Base-by-base conservation (phyloP, 2,888 invertebrate genomes). In the Stenurella melanura region DNA sequence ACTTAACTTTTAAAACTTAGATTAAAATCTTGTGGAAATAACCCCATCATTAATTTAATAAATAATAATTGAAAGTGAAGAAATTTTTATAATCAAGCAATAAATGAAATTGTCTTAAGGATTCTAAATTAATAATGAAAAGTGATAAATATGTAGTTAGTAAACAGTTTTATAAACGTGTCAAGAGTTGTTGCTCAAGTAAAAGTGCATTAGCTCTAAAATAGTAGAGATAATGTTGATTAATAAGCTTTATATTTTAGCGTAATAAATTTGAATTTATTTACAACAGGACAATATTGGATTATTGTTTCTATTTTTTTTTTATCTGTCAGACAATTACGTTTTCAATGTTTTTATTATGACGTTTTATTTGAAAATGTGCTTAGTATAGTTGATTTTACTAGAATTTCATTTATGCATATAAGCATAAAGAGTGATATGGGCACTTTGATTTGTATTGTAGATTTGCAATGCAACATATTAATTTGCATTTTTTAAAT, bases 401-500 rank as follows among this genome's bases (percentile, higher is more conserved):
- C n/a, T 68, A 38, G 69, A 69, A 64, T 64, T 50, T 67, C n/a
- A 30, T 67, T 67, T 54, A 42, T 58, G 72, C 69, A 70, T 66
- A 56, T 78, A 73, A 71, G 78, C 64, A 73, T 80, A 75, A 68
- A 79, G 85, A 85, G 86, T 86, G 87, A 87, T 85, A 80, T 87
- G 87, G 85, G 86, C 87, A 85, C 83, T 86, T 86, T 84, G 80
- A 50, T 50, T 50, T 83, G 82, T 61, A 83, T 84, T 78, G 73
- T 80, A 79, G 74, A 70, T 74, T 73, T 77, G 75, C 63, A 68
- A 73, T 64, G 54, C 54, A 71, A 56, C 26, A 72, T 73, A 72
- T 78, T 77, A 78, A 81, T 84, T 84, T 85, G 84, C 83, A 85
- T 85, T 84, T 85, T 83, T 82, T 81, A 81, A 79, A 85, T 85